A percentile compares a stretch with the other conserved stretches of the same genome.
These are phyloP conservation scores for Cryptophagus acutangulus DNA, from an alignment of 2,888 invertebrate genomes.

Conservation along the genomic window DNA sequence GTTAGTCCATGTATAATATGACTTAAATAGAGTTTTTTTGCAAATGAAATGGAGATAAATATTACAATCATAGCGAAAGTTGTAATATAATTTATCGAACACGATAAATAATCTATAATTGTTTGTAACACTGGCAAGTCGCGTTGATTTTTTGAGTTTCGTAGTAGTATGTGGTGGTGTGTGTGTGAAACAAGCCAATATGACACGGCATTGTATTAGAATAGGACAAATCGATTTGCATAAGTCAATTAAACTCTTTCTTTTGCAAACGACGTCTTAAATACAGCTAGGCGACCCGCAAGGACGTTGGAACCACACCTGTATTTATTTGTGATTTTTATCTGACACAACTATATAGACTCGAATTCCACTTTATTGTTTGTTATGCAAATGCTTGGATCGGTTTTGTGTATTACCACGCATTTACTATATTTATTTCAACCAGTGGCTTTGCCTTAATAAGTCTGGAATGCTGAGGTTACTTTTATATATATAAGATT, in stretches of 20 bases:
- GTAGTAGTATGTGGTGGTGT: too few species aligned
- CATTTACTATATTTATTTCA: slow-evolving; percentile 10
- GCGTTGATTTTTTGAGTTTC: too few species aligned
- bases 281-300: slow-evolving; percentile 29
- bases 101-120: too few species aligned
- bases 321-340: slow-evolving; percentile 36
- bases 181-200: too few species aligned
- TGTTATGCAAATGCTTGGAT: slow-evolving; percentile 31
- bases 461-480: slow-evolving; percentile 15
- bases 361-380: slow-evolving; percentile 36
- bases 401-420: slow-evolving; percentile 19
- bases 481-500: not conserved
- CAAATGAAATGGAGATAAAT: too few species aligned
- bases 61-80: too few species aligned
- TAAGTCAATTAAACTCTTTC: slow-evolving; percentile 6
- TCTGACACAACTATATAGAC: slow-evolving; percentile 13
- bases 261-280: not conserved
- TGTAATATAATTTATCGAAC: too few species aligned
- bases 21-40: too few species aligned
- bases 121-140: too few species aligned
- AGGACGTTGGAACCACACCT: slow-evolving; percentile 37
- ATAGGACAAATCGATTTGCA: slow-evolving; percentile 6
- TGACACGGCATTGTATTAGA: slow-evolving; percentile 8
- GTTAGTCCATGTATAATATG: too few species aligned
- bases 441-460: slow-evolving; percentile 14